Conservation (phyloP, 1,140 invertebrate genomes). For the Parapsyche elsis region DNA sequence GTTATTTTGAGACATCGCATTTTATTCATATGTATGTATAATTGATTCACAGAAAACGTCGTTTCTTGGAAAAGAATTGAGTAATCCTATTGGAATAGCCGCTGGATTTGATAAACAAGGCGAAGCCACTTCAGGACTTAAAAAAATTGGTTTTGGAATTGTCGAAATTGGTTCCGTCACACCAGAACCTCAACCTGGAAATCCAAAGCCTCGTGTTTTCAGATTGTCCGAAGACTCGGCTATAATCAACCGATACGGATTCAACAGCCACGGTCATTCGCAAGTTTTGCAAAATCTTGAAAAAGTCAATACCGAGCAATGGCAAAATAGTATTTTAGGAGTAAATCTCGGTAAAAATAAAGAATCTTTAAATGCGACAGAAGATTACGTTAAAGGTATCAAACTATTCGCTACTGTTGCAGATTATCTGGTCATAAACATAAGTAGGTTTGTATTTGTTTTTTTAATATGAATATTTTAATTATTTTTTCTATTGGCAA, state of each 20-base stretch:
- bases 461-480: no score
- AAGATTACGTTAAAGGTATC: slow-evolving; percentile 88
- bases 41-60: slow-evolving; percentile 69
- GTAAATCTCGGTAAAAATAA: slow-evolving; percentile 98
- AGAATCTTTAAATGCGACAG: slow-evolving; percentile 74
- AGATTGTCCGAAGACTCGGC: slow-evolving; percentile 85
- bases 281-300: slow-evolving; percentile 74
- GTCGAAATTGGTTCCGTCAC: slow-evolving; percentile 98
- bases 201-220: slow-evolving; percentile 93
- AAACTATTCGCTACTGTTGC: slow-evolving; percentile 79
- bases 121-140: slow-evolving; percentile 86
- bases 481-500: background rate
- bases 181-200: slow-evolving; percentile 91
- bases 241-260: slow-evolving; percentile 93
- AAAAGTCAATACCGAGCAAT: slow-evolving; percentile 64
- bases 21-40: slow-evolving; percentile 43
- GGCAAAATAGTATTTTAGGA: slow-evolving; percentile 74
- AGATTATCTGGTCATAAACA: slow-evolving; percentile 92
- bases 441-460: slow-evolving; percentile 77
- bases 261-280: slow-evolving; percentile 95
- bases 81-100: slow-evolving; percentile 94
- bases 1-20: slow-evolving; percentile 40
- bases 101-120: slow-evolving; percentile 99
- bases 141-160: slow-evolving; percentile 92
- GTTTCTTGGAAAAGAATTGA: slow-evolving; percentile 78